Evolutionary conservation across 2,797 vertebrate species (phyloP).

Genomic region (Podargus strigoides): DNA sequence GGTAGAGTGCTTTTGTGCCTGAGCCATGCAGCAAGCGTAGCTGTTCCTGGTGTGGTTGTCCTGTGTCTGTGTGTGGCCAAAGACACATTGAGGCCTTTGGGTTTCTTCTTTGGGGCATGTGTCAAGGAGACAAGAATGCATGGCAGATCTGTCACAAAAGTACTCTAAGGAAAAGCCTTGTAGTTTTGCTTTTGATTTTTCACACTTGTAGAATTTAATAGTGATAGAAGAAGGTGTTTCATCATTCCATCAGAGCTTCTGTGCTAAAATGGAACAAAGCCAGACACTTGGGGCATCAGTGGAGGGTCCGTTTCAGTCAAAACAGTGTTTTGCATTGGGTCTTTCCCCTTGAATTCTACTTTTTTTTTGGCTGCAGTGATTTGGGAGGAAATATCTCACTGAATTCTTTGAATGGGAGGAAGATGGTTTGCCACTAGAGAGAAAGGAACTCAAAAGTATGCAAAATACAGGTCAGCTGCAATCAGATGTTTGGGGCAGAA

Average conservation of each 20-base stretch:
- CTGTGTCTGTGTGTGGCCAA: background rate
- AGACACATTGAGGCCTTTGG: background rate
- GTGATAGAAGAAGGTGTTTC: background rate
- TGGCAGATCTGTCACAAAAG: constrained; percentile 46
- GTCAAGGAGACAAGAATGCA: background rate
- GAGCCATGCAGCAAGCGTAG: background rate
- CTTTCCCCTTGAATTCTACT: background rate
- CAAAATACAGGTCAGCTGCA: background rate
- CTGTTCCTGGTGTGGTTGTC: background rate
- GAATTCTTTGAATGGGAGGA: background rate
- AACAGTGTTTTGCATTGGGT: background rate
- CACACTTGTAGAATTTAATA: background rate
- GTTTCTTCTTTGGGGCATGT: background rate
- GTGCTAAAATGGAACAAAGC: background rate
- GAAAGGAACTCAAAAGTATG: background rate
- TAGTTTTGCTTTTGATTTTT: background rate
- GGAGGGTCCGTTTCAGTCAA: background rate
- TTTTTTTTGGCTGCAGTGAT: background rate
- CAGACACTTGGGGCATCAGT: background rate
- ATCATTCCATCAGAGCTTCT: background rate
- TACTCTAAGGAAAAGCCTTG: constrained; percentile 12
- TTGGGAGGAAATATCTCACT: background rate
- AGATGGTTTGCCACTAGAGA: background rate
- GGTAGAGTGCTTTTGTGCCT: constrained; percentile 53
- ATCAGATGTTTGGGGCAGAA: background rate